Conservation (phyloP, 1,140 invertebrate species). For the Ips nitidus region DNA sequence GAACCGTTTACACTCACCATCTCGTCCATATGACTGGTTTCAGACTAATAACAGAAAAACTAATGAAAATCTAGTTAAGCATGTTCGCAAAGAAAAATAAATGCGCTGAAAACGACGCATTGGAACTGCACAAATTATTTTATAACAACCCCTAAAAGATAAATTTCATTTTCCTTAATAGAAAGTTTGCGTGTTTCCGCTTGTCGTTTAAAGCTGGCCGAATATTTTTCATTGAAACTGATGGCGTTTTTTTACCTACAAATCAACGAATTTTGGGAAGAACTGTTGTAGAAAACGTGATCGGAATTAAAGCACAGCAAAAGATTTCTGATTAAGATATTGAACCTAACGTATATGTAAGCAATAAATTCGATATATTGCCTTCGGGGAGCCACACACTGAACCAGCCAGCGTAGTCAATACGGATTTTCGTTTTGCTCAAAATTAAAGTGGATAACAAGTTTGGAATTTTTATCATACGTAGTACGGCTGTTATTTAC, state of each 20-base stretch:
- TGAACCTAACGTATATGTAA: background rate
- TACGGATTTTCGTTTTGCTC: background rate
- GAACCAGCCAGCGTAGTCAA: background rate
- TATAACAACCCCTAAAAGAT: too few relatives aligned
- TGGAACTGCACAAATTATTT: too few relatives aligned
- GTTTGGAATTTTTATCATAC: background rate
- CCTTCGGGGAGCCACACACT: background rate
- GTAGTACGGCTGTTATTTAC: background rate
- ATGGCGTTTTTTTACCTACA: background rate
- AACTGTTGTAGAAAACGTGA: background rate
- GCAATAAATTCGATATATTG: constrained; percentile 4
- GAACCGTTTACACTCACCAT: too few relatives aligned
- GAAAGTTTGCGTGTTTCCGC: background rate
- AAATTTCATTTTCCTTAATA: background rate
- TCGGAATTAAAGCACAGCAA: background rate
- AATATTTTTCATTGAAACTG: background rate
- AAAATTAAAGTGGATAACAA: constrained; percentile 2
- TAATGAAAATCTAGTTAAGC: too few relatives aligned
- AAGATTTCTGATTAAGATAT: constrained; percentile 5
- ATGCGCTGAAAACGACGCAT: too few relatives aligned
- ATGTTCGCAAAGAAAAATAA: too few relatives aligned
- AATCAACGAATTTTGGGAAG: background rate
- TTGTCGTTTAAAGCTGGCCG: background rate
- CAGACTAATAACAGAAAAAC: too few relatives aligned
- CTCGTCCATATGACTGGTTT: too few relatives aligned